Evolutionary conservation across 2,113 vertebrate species (phyloP).

Genomic region (Xiphorhynchus elegans): DNA sequence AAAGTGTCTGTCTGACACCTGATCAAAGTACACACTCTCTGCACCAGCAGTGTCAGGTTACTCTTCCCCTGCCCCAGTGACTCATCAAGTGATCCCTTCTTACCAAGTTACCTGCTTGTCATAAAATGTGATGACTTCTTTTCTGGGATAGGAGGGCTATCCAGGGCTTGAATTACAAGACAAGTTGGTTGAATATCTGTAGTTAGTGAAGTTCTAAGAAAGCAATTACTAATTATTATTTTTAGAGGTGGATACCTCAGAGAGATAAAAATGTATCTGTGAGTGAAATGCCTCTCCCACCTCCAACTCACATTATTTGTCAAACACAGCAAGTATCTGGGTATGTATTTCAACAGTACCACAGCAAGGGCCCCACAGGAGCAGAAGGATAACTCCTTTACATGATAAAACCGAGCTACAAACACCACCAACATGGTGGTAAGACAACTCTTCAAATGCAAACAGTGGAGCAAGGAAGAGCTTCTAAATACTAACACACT

Average conservation of each 20-base stretch:
- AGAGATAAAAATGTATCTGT: not conserved
- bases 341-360: not conserved
- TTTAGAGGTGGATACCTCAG: not conserved
- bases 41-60: not conserved
- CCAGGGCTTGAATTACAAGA: not conserved
- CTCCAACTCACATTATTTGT: not conserved
- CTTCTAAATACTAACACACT: not conserved
- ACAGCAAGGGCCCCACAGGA: not conserved
- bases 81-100: not conserved
- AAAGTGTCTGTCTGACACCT: not conserved
- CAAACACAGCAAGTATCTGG: not conserved
- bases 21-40: not conserved
- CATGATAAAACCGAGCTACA: conserved; percentile 22
- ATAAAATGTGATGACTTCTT: not conserved
- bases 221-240: not conserved
- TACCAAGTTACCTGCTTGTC: not conserved
- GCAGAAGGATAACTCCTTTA: not conserved
- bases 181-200: not conserved
- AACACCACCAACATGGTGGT: conserved; percentile 17
- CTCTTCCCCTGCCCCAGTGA: not conserved
- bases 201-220: not conserved
- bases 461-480: not conserved
- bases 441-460: not conserved
- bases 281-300: not conserved
- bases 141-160: not conserved